Percentiles rank a stretch among this genome's conserved stretches.
phyloP scores from a whole-genome alignment of 2,113 vertebrate genomes.

The Aythya baeri region DNA sequence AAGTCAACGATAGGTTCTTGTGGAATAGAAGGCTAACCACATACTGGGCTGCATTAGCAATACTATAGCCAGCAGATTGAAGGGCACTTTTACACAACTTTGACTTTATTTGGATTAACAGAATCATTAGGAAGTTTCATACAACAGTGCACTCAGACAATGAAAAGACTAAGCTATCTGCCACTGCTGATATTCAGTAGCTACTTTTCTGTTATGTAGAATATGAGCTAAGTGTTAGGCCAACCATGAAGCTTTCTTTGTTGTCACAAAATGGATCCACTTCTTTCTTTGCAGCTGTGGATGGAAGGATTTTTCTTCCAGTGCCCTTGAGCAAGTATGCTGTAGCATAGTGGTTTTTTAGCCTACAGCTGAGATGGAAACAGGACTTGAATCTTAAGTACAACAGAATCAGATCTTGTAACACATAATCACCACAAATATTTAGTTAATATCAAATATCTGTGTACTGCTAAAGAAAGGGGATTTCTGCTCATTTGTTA shows the following conservation, averaged over 20 bases:
- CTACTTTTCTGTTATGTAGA: not conserved
- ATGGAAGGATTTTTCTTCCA: not conserved
- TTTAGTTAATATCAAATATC: constrained; percentile 34
- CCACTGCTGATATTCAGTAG: not conserved
- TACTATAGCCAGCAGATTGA: not conserved
- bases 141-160: not conserved
- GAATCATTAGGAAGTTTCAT: not conserved
- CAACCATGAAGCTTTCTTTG: not conserved
- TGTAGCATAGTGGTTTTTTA: not conserved
- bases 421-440: constrained; percentile 30
- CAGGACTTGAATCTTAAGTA: not conserved
- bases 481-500: constrained; percentile 63
- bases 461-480: constrained; percentile 55
- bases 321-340: not conserved
- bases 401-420: constrained; percentile 36
- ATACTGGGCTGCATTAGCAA: not conserved
- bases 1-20: not conserved
- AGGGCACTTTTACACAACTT: not conserved
- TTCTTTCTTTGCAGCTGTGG: not conserved
- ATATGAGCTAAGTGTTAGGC: not conserved
- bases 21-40: not conserved
- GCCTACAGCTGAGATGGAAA: not conserved
- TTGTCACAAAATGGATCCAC: not conserved
- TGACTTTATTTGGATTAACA: not conserved
- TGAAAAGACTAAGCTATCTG: not conserved